Conservation (phyloP, 2,113 vertebrate genomes). For the Podocnemis expansa region DNA sequence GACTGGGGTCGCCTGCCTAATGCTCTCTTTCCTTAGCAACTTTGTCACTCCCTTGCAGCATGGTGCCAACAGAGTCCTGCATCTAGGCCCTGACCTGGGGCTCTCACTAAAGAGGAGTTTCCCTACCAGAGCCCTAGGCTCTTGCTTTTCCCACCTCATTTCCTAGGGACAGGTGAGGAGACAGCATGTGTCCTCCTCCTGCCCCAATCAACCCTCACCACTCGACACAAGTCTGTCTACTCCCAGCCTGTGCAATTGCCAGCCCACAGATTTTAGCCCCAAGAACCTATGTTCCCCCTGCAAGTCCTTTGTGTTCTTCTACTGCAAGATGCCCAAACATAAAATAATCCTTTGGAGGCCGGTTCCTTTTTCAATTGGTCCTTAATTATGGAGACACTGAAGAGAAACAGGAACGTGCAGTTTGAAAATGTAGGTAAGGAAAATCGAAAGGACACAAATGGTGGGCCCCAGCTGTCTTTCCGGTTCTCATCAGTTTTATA, state of each 20-base stretch:
- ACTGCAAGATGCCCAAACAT: neutral
- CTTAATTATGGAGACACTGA: neutral
- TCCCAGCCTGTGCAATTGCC: neutral
- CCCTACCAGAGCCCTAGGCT: neutral
- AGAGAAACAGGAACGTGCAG: neutral
- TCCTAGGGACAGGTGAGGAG: neutral
- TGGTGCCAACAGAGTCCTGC: too few species aligned
- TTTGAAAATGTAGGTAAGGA: neutral
- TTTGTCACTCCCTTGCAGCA: too few species aligned
- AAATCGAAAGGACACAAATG: constrained; percentile 17
- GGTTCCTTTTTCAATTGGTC: constrained; percentile 11
- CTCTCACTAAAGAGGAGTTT: neutral
- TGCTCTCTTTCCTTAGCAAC: too few species aligned
- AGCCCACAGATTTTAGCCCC: neutral
- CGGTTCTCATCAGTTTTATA: neutral
- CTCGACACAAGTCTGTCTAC: neutral
- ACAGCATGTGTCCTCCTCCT: neutral
- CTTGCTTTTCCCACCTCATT: neutral
- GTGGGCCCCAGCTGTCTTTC: neutral
- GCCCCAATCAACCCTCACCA: neutral
- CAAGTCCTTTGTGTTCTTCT: neutral
- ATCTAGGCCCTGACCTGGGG: too few species aligned
- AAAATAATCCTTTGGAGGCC: neutral
- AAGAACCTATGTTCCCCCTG: neutral
- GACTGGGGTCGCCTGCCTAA: too few species aligned